These are phyloP conservation scores for Zeuzera pyrina DNA, from an alignment of 2,888 invertebrate species.

Conservation along the genomic window DNA sequence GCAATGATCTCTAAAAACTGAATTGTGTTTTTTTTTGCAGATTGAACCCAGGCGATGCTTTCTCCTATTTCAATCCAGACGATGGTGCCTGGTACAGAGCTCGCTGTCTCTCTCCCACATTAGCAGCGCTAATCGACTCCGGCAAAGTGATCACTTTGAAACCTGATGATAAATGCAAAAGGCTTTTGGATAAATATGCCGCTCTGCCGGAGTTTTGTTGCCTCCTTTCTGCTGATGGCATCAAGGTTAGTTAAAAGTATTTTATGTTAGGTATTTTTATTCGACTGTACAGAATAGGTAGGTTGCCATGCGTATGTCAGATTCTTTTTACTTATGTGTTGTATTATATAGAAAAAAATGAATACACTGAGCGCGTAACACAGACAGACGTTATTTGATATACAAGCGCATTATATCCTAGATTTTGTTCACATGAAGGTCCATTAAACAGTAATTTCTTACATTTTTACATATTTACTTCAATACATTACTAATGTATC, in stretches of 20 bases:
- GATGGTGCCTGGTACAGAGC: conserved; percentile 56
- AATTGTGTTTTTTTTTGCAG: conserved; percentile 28
- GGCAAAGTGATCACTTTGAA: conserved; percentile 20
- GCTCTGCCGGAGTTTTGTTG: conserved; percentile 44
- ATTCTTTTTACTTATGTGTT: neutral
- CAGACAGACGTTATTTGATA: too few species aligned
- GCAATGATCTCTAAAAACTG: too few species aligned
- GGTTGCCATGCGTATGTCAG: too few species aligned
- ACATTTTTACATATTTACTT: too few species aligned
- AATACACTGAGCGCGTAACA: too few species aligned
- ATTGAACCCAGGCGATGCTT: conserved; percentile 31
- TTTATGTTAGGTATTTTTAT: neutral
- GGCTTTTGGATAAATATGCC: conserved; percentile 24
- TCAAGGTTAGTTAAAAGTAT: conserved; percentile 26
- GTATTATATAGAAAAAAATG: neutral
- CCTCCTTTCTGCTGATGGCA: conserved; percentile 19
- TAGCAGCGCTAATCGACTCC: conserved; percentile 39
- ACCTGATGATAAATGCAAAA: conserved; percentile 16
- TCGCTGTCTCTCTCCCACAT: conserved; percentile 24
- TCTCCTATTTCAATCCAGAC: conserved; percentile 32
- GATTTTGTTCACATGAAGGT: too few species aligned
- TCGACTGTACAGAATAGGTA: too few species aligned
- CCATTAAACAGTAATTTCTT: too few species aligned
- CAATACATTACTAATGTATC: too few species aligned
- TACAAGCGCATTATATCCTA: too few species aligned